Base-by-base conservation (phyloP, 2,888 invertebrate species). In the Octonoba sinensis region DNA sequence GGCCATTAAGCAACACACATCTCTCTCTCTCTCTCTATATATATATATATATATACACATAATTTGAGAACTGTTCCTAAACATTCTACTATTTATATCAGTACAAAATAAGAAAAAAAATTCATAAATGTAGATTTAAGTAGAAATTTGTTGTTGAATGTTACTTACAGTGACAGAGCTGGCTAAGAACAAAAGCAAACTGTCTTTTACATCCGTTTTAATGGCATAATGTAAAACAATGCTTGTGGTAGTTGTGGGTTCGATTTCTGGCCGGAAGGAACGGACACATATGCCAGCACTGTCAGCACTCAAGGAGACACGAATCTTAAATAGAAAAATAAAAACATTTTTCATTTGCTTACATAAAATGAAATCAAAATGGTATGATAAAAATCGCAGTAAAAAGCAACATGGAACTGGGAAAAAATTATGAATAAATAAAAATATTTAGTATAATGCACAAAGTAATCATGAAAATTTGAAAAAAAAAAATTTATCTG, bases 191-290 rank as follows among this genome's bases (percentile, higher is more conserved):
- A 95, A 89, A n/a, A 95, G 88, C 0, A 94, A 91, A 3, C 94
- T 93, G 86, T 94, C 92, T 22, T 90, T 89, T 8, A 84, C 85
- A 54, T 91, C 89, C 62, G 91, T 90, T 62, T 76, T 83, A 84
- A 94, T 91, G 0, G 94, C 93, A 84, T 95, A 91, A n/a, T 93
- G 93, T 27, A 95, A 89, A 1, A 92, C 90, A 27, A 94, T 91
- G 0, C 91, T 91, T 70, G 93, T 94, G 27, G 93, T 92, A 0
- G 93, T 92, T 3, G 93, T 91, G 0, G 95, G 91, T 24, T 92
- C 91, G 71, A 93, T 90, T 4, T 90, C 88, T n/a, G 93, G 91
- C 56, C 91, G 88, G 88, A 93, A 96, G 0, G 93, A 92, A 82
- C 96, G 91, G 0, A 92, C 90, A 88, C 96, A 96, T 56, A 92